Base-by-base conservation (phyloP, 2,797 vertebrate species). In the Eospalax fontanierii region DNA sequence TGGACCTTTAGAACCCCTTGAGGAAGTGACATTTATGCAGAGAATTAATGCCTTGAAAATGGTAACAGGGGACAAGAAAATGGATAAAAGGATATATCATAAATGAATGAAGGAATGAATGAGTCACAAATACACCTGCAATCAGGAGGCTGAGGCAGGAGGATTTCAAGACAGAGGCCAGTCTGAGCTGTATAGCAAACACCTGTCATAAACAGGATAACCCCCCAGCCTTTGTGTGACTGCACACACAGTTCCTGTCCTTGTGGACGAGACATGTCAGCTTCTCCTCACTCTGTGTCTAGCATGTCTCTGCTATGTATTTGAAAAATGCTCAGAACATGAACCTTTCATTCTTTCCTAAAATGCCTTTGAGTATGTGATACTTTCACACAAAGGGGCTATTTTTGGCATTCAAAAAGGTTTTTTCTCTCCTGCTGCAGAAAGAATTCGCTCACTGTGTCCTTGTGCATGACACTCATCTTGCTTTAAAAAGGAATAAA, bases 311-410 rank as follows among this genome's bases (percentile, higher is more conserved):
- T 94, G 38, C 54, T 90, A 11, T 87, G 82, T 90, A 96, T 94
- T 94, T 95, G 30, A 73, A 90, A 93, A 95, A 95, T 92, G 38
- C 91, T 90, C 81, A 90, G 92, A 96, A 76, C 71, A 96, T 68
- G 38, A 74, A 78, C 94, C 93, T 63, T 84, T 0, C 80, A 95
- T 95, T 97, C 83, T 96, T 89, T 87, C 91, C 57, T 0, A 89
- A 0, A 92, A 91, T 50, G 2, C 6, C 78, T 10, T 40, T 95
- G 89, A 85, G 15, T 97, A 91, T 97, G 89, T 89, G 87, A 97
- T 98, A 89, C 93, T 91, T 98, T 98, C 97, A 91, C 95, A 97
- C 33, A 89, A 94, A 97, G 83, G 71, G 97, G 59, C 57, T 97
- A 3, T 97, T 97, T 97, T 95, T 93, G 92, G 83, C 24, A 78